A percentile compares a stretch with the other conserved stretches of the same genome.
phyloP scores from a whole-genome alignment of 2,113 vertebrate species.

The Alethe castanea region DNA sequence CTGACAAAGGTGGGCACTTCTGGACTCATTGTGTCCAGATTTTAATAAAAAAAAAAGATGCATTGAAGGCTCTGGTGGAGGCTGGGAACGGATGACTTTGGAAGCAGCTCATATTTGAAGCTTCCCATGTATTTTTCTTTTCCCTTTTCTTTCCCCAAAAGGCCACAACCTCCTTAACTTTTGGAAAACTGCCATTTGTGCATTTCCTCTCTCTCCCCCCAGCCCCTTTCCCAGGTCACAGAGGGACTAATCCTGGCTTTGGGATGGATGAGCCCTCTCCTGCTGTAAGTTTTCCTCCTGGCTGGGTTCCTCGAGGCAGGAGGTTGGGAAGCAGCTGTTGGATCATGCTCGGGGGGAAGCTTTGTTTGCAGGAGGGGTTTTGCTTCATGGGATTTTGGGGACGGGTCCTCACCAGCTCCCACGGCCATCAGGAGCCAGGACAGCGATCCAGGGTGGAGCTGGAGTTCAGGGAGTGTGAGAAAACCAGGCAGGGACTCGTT shows the following conservation, averaged over 20 bases:
- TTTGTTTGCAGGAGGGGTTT: neutral
- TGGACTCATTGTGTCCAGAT: constrained; percentile 17
- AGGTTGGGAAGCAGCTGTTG: constrained; percentile 25
- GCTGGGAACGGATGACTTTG: neutral
- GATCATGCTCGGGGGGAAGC: neutral
- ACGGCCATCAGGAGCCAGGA: neutral
- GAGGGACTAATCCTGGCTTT: neutral
- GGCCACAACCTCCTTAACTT: neutral
- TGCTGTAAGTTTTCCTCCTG: neutral
- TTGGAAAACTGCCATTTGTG: neutral
- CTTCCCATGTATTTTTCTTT: neutral
- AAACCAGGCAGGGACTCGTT: neutral
- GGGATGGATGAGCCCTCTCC: neutral
- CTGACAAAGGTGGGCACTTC: constrained; percentile 64
- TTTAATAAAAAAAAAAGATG: constrained; percentile 16
- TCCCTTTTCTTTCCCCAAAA: neutral
- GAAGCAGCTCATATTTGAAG: neutral
- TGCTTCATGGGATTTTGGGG: neutral
- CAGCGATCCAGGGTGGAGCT: rapidly evolving
- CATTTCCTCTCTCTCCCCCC: neutral
- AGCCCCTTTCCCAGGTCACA: neutral
- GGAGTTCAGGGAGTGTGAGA: neutral
- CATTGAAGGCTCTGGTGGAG: neutral
- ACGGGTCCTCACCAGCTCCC: neutral
- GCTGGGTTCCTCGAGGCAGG: neutral